These are phyloP conservation scores for Pandemis corylana DNA, from an alignment of 2,888 invertebrate species.

Conservation along the genomic window DNA sequence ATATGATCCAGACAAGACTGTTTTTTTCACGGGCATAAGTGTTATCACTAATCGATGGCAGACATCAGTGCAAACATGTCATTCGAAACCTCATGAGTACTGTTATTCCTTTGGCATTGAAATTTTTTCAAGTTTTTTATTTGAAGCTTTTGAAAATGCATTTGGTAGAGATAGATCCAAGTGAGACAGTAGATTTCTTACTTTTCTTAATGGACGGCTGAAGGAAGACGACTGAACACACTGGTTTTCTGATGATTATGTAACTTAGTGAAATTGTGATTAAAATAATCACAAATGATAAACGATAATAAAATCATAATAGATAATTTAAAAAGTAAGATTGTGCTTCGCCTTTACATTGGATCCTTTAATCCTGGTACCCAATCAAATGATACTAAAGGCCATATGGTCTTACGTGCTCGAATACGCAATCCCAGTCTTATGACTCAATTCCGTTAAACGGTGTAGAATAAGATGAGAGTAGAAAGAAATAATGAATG, in stretches of 20 bases:
- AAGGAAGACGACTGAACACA: neutral
- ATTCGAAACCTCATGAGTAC: neutral
- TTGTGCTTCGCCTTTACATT: neutral
- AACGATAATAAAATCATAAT: neutral
- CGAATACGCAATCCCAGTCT: too few relatives aligned
- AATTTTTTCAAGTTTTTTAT: neutral
- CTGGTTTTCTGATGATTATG: neutral
- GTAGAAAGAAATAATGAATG: too few relatives aligned
- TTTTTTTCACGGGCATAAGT: constrained; percentile 24
- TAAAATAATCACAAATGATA: constrained; percentile 29
- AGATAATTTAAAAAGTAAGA: neutral
- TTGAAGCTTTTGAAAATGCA: neutral
- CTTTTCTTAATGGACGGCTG: neutral
- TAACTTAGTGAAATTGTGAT: constrained; percentile 10
- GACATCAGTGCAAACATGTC: constrained; percentile 22
- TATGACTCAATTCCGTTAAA: too few relatives aligned
- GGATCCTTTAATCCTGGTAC: neutral
- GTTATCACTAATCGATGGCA: constrained; percentile 18
- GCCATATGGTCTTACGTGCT: too few relatives aligned
- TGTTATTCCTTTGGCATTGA: neutral
- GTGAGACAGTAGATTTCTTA: neutral
- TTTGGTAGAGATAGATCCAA: neutral
- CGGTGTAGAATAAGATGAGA: too few relatives aligned
- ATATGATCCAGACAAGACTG: neutral
- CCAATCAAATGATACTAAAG: neutral